Percentiles rank a stretch among this genome's conserved stretches.
phyloP scores from a whole-genome alignment of 1,140 invertebrate species.

The Branchinecta lynchi region DNA sequence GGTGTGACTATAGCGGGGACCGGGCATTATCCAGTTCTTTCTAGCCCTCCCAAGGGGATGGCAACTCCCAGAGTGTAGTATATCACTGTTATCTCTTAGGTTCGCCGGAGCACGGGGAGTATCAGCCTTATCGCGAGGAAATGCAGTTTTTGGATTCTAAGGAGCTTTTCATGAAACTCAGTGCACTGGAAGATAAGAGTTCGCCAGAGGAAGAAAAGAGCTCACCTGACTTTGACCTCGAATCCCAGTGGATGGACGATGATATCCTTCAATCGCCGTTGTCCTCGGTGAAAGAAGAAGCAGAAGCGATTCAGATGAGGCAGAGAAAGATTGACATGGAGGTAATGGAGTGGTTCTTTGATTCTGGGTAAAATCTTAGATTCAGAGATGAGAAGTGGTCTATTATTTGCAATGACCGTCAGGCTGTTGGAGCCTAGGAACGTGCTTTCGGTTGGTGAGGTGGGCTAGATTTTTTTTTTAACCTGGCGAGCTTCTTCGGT shows the following conservation, averaged over 20 bases:
- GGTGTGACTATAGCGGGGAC: no score
- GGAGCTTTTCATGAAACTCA: background rate
- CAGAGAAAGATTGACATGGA: background rate
- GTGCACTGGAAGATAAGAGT: background rate
- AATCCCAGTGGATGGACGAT: background rate
- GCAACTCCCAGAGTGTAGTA: no score
- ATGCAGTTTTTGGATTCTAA: background rate
- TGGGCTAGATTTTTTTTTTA: no score
- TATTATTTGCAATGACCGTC: no score
- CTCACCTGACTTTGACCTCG: background rate
- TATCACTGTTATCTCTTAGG: background rate
- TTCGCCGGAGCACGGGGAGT: background rate
- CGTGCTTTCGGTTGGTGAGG: no score
- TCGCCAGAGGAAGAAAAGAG: no score
- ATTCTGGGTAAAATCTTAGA: no score
- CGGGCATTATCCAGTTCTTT: no score
- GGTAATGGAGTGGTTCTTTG: background rate
- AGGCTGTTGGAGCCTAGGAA: no score
- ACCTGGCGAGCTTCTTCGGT: no score
- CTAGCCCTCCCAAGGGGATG: no score
- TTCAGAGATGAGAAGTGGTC: no score
- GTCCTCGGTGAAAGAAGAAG: background rate
- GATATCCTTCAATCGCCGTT: background rate
- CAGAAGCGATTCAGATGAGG: background rate
- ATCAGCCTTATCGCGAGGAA: background rate